Evolutionary conservation across 2,113 vertebrate species (phyloP), one percentile per base, ranked within the genome.

Genomic region (Dendropsophus ebraccatus): DNA sequence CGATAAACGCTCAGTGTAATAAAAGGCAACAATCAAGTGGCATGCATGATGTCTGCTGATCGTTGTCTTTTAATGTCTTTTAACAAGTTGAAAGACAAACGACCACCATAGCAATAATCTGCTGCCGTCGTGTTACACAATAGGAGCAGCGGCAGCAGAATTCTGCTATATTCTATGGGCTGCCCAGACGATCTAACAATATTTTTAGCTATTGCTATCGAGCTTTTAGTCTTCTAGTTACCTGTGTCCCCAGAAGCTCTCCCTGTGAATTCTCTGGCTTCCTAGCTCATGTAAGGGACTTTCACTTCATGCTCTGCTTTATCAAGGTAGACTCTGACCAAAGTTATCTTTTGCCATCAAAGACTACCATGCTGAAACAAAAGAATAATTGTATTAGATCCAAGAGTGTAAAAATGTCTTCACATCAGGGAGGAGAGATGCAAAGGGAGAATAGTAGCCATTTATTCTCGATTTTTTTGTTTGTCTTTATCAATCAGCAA

Each of bases 381-480:
- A 77, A 45, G 75, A 54, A 77, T 77, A 77, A 77, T 54, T 77
- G 75, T 77, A 32, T 54, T 5, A 28, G 28, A 54, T 77, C 75
- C 75, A 56, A 77, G 50, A 77, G 75, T 54, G 49, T 32, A 49
- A 77, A 77, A 54, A 54, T 35, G 25, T 32, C 75, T 76, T 54
- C 25, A 54, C 50, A 45, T 21, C 49, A 25, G 49, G 75, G 75
- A 54, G 49, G 49, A 54, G 75, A 32, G 28, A 54, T 12, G 49
- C 32, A 49, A 32, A 32, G 25, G 49, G 75, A 77, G 75, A 77
- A 77, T 77, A 35, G 75, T 32, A 19, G 49, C 19, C 47, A 77
- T 77, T 77, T 47, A 77, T 77, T 21, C 49, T 12, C 13, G 16
- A 49, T 49, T 77, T 77, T n/a, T 76, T 77, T 77, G 75, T 54